These are phyloP conservation scores for Chionomys nivalis DNA, from an alignment of 2,113 vertebrate species.

Conservation along the genomic window DNA sequence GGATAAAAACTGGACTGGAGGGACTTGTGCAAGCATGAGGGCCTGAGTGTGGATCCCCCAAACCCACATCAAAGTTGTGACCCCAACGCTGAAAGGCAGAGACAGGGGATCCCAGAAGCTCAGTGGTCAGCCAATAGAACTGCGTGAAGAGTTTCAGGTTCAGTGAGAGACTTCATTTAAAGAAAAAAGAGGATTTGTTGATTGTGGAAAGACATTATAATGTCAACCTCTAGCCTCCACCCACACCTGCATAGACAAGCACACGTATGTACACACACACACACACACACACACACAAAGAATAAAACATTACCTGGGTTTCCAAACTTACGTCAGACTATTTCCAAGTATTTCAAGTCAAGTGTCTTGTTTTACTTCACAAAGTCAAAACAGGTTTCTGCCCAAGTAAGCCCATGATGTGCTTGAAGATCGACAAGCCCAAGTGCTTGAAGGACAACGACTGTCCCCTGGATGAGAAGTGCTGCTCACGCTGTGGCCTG, in stretches of 20 bases:
- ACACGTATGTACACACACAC: background rate
- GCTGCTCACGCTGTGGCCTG: slow-evolving; percentile 69
- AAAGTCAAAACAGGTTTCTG: slow-evolving; percentile 71
- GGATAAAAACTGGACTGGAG: background rate
- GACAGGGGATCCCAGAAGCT: background rate
- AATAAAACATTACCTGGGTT: background rate
- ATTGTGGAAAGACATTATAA: background rate
- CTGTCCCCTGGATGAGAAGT: slow-evolving; percentile 37
- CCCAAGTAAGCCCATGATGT: rapidly evolving
- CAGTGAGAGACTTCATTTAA: background rate
- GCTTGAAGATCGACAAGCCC: background rate
- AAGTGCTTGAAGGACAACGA: slow-evolving; percentile 39
- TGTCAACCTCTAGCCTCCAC: background rate
- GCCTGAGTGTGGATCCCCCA: background rate
- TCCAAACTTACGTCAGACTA: background rate
- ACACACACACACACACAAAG: background rate
- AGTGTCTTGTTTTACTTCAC: slow-evolving; percentile 41
- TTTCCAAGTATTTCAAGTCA: slow-evolving; percentile 29
- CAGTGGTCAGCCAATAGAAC: background rate
- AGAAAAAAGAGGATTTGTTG: background rate
- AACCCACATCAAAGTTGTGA: background rate
- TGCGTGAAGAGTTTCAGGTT: background rate
- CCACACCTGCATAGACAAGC: background rate
- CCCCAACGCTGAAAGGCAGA: background rate
- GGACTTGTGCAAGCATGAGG: background rate